Conservation (phyloP, 2,113 vertebrate species). For the Paraplagusia blochii region DNA sequence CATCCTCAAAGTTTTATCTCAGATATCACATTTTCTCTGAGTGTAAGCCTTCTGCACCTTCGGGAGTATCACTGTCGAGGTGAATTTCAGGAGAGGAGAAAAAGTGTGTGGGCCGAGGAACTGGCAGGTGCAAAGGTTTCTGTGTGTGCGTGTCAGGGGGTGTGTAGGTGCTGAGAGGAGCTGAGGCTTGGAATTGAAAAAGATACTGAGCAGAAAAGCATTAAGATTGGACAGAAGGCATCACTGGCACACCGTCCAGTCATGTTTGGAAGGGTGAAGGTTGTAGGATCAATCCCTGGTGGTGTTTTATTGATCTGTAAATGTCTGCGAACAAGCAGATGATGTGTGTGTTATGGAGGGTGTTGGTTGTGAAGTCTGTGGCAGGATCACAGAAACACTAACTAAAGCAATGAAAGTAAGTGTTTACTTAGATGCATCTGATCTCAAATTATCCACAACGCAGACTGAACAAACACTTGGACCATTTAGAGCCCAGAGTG, state of each 20-base stretch:
- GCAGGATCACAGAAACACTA: not conserved
- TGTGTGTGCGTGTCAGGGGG: slow-evolving; percentile 9
- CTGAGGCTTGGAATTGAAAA: slow-evolving; percentile 38
- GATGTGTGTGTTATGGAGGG: too few relatives aligned
- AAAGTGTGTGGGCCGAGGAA: slow-evolving; percentile 52
- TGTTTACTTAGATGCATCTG: slow-evolving; percentile 2
- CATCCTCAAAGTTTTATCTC: slow-evolving; percentile 41
- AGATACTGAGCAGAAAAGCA: slow-evolving; percentile 49
- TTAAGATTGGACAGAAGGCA: slow-evolving; percentile 32
- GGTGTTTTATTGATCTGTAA: slow-evolving; percentile 27
- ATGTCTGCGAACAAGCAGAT: slow-evolving; percentile 9
- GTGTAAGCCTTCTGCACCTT: slow-evolving; percentile 23
- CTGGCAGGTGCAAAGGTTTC: slow-evolving; percentile 57
- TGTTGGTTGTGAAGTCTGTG: too few relatives aligned
- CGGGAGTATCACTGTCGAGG: slow-evolving; percentile 39
- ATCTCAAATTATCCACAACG: slow-evolving; percentile 16
- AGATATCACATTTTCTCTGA: slow-evolving; percentile 31
- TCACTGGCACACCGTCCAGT: slow-evolving; percentile 17
- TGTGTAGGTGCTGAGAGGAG: slow-evolving; percentile 53
- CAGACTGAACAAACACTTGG: slow-evolving; percentile 19
- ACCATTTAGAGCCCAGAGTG: slow-evolving; percentile 14
- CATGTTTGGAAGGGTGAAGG: slow-evolving; percentile 31
- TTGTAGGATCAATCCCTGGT: slow-evolving; percentile 24
- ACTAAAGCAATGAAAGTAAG: slow-evolving; percentile 4
- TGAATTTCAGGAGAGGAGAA: slow-evolving; percentile 34